Evolutionary conservation across 2,797 vertebrate genomes (phyloP).

Genomic region (Syngnathus acus): DNA sequence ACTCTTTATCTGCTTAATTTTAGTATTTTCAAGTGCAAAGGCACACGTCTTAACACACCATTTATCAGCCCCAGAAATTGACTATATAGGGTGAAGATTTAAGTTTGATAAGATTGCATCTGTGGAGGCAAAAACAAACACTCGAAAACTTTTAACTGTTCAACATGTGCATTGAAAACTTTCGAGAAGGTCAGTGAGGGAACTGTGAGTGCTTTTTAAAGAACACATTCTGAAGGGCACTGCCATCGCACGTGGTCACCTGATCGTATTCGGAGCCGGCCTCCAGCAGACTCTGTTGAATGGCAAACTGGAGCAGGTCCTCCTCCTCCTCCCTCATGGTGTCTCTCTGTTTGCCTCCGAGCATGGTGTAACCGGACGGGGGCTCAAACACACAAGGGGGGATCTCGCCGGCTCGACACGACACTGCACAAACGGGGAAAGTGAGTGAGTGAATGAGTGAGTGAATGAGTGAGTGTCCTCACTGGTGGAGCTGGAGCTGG

Average conservation of each 20-base stretch:
- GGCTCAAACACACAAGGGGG: conserved; percentile 85
- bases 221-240: not conserved
- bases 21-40: too few species aligned
- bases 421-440: conserved; percentile 65
- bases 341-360: conserved; percentile 85
- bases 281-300: conserved; percentile 95
- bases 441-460: not conserved
- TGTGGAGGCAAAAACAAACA: too few species aligned
- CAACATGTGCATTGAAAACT: too few species aligned
- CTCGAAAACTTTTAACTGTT: too few species aligned
- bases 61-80: too few species aligned
- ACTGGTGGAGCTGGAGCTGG: conserved; percentile 95
- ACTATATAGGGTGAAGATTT: too few species aligned
- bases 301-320: conserved; percentile 92
- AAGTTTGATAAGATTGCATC: too few species aligned
- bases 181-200: not conserved
- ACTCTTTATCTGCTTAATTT: too few species aligned
- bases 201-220: not conserved
- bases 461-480: conserved; percentile 18
- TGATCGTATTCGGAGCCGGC: conserved; percentile 92
- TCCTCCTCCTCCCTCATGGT: conserved; percentile 86
- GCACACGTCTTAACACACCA: too few species aligned
- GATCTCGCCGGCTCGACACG: conserved; percentile 84
- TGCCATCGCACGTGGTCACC: conserved; percentile 56
- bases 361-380: conserved; percentile 85